A percentile compares a stretch with the other conserved stretches of the same genome.
phyloP scores from a whole-genome alignment of 2,888 invertebrate genomes.

The Parnassius glacialis region DNA sequence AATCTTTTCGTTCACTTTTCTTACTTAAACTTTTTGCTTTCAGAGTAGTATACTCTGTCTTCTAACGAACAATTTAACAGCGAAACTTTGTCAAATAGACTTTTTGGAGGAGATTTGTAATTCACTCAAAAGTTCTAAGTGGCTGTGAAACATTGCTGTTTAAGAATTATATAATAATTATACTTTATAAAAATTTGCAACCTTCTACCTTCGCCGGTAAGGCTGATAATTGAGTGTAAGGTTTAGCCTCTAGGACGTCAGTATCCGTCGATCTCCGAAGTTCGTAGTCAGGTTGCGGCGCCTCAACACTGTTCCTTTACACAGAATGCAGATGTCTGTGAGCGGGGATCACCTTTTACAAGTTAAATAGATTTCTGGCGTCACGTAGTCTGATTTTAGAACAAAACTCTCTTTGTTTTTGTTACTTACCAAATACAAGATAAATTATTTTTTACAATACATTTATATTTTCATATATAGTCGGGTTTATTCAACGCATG shows the following conservation, averaged over 20 bases:
- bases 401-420: constrained; percentile 11
- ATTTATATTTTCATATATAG: too few species aligned
- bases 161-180: constrained; percentile 64
- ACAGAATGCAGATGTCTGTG: constrained; percentile 47
- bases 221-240: constrained; percentile 48
- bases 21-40: constrained; percentile 60
- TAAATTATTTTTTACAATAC: too few species aligned
- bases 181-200: constrained; percentile 39
- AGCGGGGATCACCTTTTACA: constrained; percentile 14
- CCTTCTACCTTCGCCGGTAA: constrained; percentile 43
- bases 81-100: constrained; percentile 71
- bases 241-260: constrained; percentile 47
- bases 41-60: constrained; percentile 64
- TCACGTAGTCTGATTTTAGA: constrained; percentile 14
- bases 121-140: constrained; percentile 79
- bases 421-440: too few species aligned
- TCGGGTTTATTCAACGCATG: too few species aligned
- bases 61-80: constrained; percentile 74
- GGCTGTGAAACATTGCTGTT: constrained; percentile 76
- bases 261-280: too few species aligned
- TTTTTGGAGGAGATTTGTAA: constrained; percentile 77
- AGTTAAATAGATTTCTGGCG: constrained; percentile 21
- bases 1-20: constrained; percentile 59
- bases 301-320: constrained; percentile 54
- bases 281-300: constrained; percentile 51